Evolutionary conservation across 2,113 vertebrate species (phyloP), one percentile per base, ranked within the genome.

Genomic region (Cyprinus carpio): DNA sequence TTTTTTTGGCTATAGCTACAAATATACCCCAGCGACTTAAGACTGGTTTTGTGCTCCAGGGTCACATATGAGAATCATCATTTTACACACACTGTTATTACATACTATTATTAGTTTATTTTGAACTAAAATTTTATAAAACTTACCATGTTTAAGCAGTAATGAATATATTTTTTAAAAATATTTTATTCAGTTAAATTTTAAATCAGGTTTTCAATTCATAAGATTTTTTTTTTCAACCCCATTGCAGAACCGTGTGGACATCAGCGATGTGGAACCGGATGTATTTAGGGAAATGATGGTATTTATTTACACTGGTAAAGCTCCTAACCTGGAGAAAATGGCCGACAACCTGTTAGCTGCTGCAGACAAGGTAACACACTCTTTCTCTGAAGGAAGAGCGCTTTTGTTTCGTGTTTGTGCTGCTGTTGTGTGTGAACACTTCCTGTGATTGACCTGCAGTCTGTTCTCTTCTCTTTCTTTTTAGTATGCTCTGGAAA

Each of bases 201-300:
- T 2, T 46, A 11, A 46, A 46, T 46, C 11, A 46, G 10, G 12
- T 46, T 46, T 46, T 46, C 9, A 10, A 43, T 10, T 37, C 37
- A 37, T 37, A 6, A 7, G 37, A 10, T 2, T 46, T 46, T 46
- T 46, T 16, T 20, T 1, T 85, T 25, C 67, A 10, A 6, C 76
- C 4, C 75, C 43, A 27, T 18, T 10, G 4, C 91, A 99, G 98
- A 99, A 99, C 89, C 97, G 98, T 0, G 98, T 99, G 65, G 98
- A 99, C 92, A 99, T 99, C 93, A 99, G 98, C 46, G 98, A 99
- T 18, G 98, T 99, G 90, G 98, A 99, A 89, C 97, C 98, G 3
- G 97, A 98, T 91, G 98, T 99, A 62, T 99, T 99, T 90, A 97
- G 98, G 93, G 98, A 99, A 88, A 99, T 99, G 98, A 99, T 99